Evolutionary conservation across 2,888 invertebrate genomes (phyloP).

Genomic region (Epirrhoe alternata): DNA sequence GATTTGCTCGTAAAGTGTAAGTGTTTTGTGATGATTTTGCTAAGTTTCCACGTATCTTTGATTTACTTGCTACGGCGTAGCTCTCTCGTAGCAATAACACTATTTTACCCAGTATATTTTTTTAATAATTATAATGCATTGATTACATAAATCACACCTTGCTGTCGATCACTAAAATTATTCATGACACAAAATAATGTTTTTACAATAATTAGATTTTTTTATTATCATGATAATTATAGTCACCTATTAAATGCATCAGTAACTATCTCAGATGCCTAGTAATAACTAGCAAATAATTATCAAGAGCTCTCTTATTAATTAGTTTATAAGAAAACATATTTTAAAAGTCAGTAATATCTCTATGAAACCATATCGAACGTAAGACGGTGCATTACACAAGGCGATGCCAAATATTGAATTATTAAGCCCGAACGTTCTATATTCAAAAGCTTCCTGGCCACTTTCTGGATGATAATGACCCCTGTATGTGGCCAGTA

Average conservation of each 20-base stretch:
- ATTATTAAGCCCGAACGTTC: slow-evolving; percentile 66
- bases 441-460: slow-evolving; percentile 66
- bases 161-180: too few relatives aligned
- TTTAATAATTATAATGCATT: too few relatives aligned
- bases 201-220: too few relatives aligned
- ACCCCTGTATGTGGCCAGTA: slow-evolving; percentile 72
- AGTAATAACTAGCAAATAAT: too few relatives aligned
- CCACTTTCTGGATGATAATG: slow-evolving; percentile 73
- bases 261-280: too few relatives aligned
- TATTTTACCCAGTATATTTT: neutral
- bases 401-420: slow-evolving; percentile 61
- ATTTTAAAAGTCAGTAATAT: neutral
- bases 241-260: too few relatives aligned
- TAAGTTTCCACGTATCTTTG: slow-evolving; percentile 33
- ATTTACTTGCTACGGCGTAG: slow-evolving; percentile 31
- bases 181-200: too few relatives aligned
- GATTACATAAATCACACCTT: too few relatives aligned
- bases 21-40: slow-evolving; percentile 18
- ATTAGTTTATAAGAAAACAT: neutral
- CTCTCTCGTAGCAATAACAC: neutral
- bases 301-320: too few relatives aligned
- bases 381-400: slow-evolving; percentile 41
- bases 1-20: slow-evolving; percentile 7
- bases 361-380: neutral
- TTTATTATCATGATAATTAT: too few relatives aligned